Conservation (phyloP, 2,888 invertebrate genomes). For the Sylvicola fuscatus region DNA sequence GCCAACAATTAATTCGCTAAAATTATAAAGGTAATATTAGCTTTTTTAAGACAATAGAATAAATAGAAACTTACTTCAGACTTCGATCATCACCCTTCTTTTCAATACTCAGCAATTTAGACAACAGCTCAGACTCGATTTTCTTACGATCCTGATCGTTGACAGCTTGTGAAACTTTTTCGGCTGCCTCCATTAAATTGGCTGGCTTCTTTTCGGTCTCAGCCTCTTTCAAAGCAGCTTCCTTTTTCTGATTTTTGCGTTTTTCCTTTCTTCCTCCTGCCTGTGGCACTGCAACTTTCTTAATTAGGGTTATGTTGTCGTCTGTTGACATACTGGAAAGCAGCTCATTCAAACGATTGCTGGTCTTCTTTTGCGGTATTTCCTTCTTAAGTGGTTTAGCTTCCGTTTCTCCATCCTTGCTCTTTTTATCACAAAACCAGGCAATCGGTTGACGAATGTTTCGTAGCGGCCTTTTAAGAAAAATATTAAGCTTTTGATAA, state of each 20-base stretch:
- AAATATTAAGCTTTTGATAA: no score
- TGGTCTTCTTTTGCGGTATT: neutral
- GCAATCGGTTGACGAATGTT: no score
- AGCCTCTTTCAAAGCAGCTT: constrained; percentile 1
- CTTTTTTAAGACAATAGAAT: neutral
- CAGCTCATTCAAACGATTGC: constrained; percentile 17
- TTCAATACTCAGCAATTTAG: neutral
- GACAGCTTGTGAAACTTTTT: constrained; percentile 45
- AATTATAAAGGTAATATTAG: constrained; percentile 1
- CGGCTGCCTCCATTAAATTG: constrained; percentile 33
- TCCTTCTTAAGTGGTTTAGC: neutral
- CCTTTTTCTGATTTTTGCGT: constrained; percentile 3
- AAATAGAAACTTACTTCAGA: constrained; percentile 9
- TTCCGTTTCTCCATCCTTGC: neutral
- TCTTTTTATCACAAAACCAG: neutral
- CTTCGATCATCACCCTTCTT: constrained; percentile 11
- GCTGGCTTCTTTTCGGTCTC: constrained; percentile 9
- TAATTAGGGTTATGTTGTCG: constrained; percentile 9
- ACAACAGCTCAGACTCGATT: constrained; percentile 46
- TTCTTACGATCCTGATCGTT: constrained; percentile 36
- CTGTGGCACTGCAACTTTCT: constrained; percentile 13
- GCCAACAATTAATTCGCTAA: constrained; percentile 47
- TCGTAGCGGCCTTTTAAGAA: no score
- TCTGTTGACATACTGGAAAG: constrained; percentile 20
- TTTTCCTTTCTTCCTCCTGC: constrained; percentile 14